Percentiles rank a stretch among this genome's conserved stretches.
Evolutionary conservation across 2,797 vertebrate genomes (phyloP).

Genomic region (Chelidonichthys spinosus): DNA sequence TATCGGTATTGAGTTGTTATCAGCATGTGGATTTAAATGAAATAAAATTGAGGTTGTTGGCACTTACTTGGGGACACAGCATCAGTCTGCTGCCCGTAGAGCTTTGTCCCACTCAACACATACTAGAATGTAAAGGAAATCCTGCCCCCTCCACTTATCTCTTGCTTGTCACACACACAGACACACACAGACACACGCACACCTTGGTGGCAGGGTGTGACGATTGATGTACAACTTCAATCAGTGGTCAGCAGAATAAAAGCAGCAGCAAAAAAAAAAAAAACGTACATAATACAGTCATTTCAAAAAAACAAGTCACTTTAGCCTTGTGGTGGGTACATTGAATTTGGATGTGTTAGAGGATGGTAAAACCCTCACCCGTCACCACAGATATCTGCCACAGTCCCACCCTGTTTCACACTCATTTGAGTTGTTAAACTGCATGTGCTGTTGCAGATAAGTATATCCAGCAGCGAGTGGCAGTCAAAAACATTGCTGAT

Average conservation of each 20-base stretch:
- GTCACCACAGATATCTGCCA: conserved; percentile 12
- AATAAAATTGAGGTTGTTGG: not conserved
- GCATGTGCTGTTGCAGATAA: conserved; percentile 10
- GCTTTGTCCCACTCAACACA: not conserved
- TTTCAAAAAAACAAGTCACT: not conserved
- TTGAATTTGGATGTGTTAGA: not conserved
- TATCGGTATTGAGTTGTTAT: not conserved
- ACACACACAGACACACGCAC: not conserved
- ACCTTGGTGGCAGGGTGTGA: not conserved
- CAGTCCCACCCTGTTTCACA: not conserved
- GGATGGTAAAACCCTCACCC: not conserved
- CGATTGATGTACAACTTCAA: not conserved
- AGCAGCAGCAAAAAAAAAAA: not conserved
- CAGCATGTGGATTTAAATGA: not conserved
- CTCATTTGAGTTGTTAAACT: not conserved
- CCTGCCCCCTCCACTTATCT: conserved; percentile 29
- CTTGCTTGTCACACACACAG: not conserved
- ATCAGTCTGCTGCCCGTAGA: not conserved
- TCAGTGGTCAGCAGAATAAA: conserved; percentile 1
- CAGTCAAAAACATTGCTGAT: conserved; percentile 2
- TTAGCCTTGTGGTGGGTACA: not conserved
- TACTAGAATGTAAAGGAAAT: conserved; percentile 25
- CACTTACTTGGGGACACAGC: conserved; percentile 33
- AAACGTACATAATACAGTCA: not conserved
- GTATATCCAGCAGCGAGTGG: not conserved